Evolutionary conservation across 2,888 invertebrate genomes (phyloP).

Genomic region (Xanthorhoe designata): DNA sequence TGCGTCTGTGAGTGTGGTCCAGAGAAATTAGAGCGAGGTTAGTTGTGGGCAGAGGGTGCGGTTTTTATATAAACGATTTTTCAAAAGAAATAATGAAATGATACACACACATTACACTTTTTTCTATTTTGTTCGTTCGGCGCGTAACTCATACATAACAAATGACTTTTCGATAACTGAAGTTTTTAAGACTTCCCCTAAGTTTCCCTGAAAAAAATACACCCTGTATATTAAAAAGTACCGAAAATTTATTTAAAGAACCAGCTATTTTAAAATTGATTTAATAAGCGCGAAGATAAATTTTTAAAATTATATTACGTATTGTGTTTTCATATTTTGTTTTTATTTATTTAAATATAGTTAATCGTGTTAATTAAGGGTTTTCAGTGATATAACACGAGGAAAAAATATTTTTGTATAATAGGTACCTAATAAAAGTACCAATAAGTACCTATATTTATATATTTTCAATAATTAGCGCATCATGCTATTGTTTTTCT

Average conservation of each 20-base stretch:
- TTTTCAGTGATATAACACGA: constrained; percentile 16
- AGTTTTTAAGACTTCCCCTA: no score
- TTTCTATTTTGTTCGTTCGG: no score
- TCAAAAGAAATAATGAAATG: not conserved
- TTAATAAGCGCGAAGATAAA: no score
- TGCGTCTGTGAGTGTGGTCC: constrained; percentile 86
- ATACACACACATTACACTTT: no score
- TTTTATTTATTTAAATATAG: not conserved
- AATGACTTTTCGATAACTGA: no score
- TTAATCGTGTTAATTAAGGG: not conserved
- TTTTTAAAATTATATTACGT: not conserved
- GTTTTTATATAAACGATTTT: not conserved
- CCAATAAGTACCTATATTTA: not conserved
- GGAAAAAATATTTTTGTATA: constrained; percentile 12
- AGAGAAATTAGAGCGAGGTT: constrained; percentile 81
- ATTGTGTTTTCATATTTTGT: no score
- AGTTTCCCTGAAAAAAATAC: no score
- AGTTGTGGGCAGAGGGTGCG: constrained; percentile 61
- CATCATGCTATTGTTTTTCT: not conserved
- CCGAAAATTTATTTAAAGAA: no score
- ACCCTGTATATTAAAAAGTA: no score
- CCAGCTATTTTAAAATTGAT: no score
- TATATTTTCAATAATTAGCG: not conserved
- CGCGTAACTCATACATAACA: no score
- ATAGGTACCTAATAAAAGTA: no score